Base-by-base conservation (phyloP, 1,140 invertebrate genomes). In the Anastatus disparis region DNA sequence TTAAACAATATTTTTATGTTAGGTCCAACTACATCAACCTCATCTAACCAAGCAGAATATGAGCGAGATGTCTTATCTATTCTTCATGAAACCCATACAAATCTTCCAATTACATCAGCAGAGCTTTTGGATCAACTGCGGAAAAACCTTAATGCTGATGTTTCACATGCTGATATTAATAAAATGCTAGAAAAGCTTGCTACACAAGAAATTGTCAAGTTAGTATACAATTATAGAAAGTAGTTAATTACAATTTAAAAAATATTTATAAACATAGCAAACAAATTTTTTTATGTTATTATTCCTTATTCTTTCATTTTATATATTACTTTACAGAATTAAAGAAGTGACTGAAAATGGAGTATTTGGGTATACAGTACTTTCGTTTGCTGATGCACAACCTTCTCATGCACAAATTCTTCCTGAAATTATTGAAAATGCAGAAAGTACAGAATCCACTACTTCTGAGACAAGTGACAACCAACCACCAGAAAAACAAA, bases 181-280 rank as follows among this genome's bases (percentile, higher is more conserved):
- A 93, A 93, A 85, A 88, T 97, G 55, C 80, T 97, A 0, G 90
- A 94, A 74, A 97, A 97, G 82, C 93, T 97, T 86, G 91, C 94
- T 10, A 90, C 92, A 42, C 95, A 97, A 82, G 93, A 95, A 75
- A 85, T 97, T 17, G 93, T 97, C 70, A 92, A 89, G 87, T 84
- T 71, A 76, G 76, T 80, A 62, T 77, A 64, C 38, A 8, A 6
- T 56, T 35, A n/a, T n/a, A n/a, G n/a, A n/a, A n/a, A n/a, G n/a
- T n/a, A n/a, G n/a, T 35, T 31, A 31, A 29, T 31, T 22, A 50
- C n/a, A 67, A 70, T n/a, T n/a, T n/a, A n/a, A n/a, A n/a, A n/a
- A n/a, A n/a, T n/a, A 56, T 22, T 52, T 72, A 42, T 56, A 40
- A 20, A 50, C 44, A 70, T 20, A 26, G n/a, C n/a, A n/a, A n/a